Evolutionary conservation across 23 tunicate species (phyloP).

Genomic region (Trididemnum clinides): DNA sequence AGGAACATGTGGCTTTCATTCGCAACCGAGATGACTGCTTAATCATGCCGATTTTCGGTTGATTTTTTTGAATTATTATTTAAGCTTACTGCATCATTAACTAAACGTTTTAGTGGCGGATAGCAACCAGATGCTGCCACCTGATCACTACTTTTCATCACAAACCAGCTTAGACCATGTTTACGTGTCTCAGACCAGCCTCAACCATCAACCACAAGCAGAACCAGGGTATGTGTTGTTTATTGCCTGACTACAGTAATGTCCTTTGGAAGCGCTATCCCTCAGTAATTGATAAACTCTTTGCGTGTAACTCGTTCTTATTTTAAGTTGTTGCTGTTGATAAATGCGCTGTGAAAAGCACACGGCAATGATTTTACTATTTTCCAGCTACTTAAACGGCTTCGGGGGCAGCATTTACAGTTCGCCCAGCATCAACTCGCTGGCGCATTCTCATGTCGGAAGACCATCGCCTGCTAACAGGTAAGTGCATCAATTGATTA

Average conservation of each 20-base stretch:
- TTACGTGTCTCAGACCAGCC: constrained; percentile 83
- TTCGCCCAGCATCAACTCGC: constrained; percentile 85
- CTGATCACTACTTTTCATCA: constrained; percentile 61
- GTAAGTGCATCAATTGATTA: too few species aligned
- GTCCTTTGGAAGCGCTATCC: too few species aligned
- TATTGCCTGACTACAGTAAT: too few species aligned
- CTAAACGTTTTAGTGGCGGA: background rate
- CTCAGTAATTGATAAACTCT: too few species aligned
- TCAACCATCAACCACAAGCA: constrained; percentile 51
- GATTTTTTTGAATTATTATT: too few species aligned
- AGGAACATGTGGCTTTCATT: background rate
- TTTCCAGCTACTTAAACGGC: constrained; percentile 62
- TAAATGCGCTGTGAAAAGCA: too few species aligned
- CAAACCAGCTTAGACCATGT: constrained; percentile 81
- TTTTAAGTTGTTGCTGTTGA: too few species aligned
- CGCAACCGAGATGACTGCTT: too few species aligned
- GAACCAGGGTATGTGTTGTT: constrained; percentile 50
- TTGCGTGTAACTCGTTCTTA: too few species aligned
- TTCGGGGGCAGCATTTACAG: constrained; percentile 89
- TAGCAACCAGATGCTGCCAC: background rate
- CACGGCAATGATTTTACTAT: background rate
- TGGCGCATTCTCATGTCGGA: constrained; percentile 72
- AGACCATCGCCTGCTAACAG: constrained; percentile 83
- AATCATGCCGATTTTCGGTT: too few species aligned
- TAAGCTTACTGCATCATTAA: too few species aligned